These are phyloP conservation scores for Rhodeus uyekii DNA, from an alignment of 2,797 vertebrate genomes.

Conservation along the genomic window DNA sequence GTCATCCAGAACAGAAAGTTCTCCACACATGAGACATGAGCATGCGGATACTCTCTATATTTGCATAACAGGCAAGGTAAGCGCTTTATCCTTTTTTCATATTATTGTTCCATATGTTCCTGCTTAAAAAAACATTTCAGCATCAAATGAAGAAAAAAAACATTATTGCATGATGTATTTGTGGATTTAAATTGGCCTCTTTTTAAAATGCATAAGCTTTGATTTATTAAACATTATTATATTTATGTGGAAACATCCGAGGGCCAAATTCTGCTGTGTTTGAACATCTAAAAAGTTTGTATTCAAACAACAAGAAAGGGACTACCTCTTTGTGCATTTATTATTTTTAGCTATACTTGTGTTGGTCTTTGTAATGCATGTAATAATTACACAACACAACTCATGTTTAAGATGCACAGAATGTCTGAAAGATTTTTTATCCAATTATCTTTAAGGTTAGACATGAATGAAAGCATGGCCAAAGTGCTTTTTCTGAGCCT, in stretches of 20 bases:
- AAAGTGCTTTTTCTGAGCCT: constrained; percentile 70
- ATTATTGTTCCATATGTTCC: not conserved
- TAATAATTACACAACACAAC: not conserved
- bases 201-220: not conserved
- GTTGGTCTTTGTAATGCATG: not conserved
- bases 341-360: not conserved
- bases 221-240: not conserved
- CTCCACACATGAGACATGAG: not conserved
- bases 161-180: not conserved
- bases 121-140: not conserved
- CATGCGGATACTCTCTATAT: not conserved
- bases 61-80: not conserved
- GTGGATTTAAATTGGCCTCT: not conserved
- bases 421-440: not conserved
- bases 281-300: not conserved
- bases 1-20: constrained; percentile 24
- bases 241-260: not conserved
- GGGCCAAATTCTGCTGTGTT: not conserved
- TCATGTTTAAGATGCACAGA: not conserved
- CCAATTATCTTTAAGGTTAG: constrained; percentile 52
- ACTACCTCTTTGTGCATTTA: not conserved
- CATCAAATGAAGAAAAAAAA: not conserved
- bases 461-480: constrained; percentile 73
- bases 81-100: not conserved
- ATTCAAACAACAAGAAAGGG: not conserved